Evolutionary conservation across 1,140 invertebrate genomes (phyloP).

Genomic region (Triops cancriformis): DNA sequence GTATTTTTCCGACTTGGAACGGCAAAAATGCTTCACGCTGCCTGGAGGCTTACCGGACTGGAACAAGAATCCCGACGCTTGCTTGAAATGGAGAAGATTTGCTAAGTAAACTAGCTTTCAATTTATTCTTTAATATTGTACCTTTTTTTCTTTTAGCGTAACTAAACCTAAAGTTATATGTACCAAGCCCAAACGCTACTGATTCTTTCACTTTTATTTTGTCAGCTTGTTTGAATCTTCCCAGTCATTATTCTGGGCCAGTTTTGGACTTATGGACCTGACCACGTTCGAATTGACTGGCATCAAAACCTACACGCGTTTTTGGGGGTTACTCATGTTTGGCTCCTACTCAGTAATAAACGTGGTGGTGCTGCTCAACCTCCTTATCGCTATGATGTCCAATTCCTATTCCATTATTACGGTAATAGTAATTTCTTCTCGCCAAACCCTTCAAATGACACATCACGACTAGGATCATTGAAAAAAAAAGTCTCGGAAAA

Average conservation of each 20-base stretch:
- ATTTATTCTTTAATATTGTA: not conserved
- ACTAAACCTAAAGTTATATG: too few relatives aligned
- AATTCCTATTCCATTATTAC: conserved; percentile 75
- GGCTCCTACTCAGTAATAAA: conserved; percentile 74
- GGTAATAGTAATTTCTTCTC: too few relatives aligned
- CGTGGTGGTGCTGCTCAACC: conserved; percentile 73
- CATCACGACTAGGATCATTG: too few relatives aligned
- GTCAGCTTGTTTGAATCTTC: conserved; percentile 79
- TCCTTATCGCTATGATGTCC: conserved; percentile 85
- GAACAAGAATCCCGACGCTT: conserved; percentile 56
- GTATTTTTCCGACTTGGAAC: conserved; percentile 79
- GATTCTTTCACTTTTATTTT: conserved; percentile 30
- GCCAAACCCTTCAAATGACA: too few relatives aligned
- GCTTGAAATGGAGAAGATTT: conserved; percentile 67
- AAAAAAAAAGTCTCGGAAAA: too few relatives aligned
- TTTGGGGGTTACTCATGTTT: conserved; percentile 72
- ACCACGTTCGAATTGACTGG: conserved; percentile 64
- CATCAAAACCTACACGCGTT: conserved; percentile 67
- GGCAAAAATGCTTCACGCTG: conserved; percentile 59
- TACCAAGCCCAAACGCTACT: not conserved
- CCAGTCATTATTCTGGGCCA: conserved; percentile 83
- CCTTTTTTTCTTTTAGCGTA: not conserved
- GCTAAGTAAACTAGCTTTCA: conserved; percentile 39
- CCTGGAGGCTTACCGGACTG: conserved; percentile 53
- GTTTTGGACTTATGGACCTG: conserved; percentile 75